phyloP scores from a whole-genome alignment of 2,113 vertebrate species.

The Microcebus jonahi region DNA sequence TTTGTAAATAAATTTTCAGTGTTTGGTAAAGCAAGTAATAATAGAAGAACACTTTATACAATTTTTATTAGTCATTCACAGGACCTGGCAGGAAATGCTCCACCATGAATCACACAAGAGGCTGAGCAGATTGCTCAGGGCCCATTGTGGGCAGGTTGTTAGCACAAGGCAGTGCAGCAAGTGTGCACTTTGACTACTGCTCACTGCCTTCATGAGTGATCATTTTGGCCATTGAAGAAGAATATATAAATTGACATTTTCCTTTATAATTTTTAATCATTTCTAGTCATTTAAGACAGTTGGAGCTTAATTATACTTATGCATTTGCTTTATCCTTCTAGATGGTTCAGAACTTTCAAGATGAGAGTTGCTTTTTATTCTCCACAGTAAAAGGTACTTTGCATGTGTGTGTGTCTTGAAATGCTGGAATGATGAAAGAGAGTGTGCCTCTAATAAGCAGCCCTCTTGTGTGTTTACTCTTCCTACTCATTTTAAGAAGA shows the following conservation, averaged over 20 bases:
- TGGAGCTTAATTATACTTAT: slow-evolving; percentile 5
- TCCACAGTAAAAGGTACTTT: slow-evolving; percentile 94
- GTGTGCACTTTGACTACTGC: accelerated
- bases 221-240: not conserved
- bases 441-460: not conserved
- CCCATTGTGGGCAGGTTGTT: accelerated
- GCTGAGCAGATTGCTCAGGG: not conserved
- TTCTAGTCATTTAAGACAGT: not conserved
- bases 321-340: slow-evolving; percentile 77
- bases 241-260: not conserved
- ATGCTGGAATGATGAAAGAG: not conserved
- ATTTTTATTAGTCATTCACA: not conserved
- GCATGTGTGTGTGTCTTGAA: not conserved
- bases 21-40: not conserved
- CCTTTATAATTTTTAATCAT: not conserved
- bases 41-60: not conserved
- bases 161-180: not conserved
- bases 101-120: not conserved
- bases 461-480: not conserved
- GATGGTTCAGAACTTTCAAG: slow-evolving; percentile 98
- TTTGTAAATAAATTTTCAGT: not conserved
- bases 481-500: slow-evolving; percentile 17
- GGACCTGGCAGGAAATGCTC: not conserved
- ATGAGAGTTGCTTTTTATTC: slow-evolving; percentile 98
- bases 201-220: accelerated